Evolutionary conservation across 2,113 vertebrate species (phyloP), one percentile per base, ranked within the genome.

Genomic region (Strix uralensis): DNA sequence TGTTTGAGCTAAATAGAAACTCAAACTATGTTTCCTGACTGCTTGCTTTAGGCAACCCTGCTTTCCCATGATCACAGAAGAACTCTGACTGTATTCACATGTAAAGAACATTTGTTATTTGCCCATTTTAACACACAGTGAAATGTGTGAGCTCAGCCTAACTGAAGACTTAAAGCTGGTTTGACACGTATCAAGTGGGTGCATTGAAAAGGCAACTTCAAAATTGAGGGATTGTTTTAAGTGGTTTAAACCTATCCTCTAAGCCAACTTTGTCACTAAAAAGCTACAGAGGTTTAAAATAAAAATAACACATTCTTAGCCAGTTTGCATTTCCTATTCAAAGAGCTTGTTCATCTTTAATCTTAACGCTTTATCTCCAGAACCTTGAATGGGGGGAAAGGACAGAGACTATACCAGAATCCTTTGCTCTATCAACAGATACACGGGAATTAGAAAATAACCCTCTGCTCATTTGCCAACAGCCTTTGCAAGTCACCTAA

Each of bases 401-500:
- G 90, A 97, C 71, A 94, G 90, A 77, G 32, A 93, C 81, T 97
- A 94, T 93, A 97, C 93, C 91, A 93, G 97, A 97, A 97, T 95
- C 88, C 77, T 94, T 96, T 89, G 30, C 94, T 97, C 97, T 98
- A 97, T 97, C 96, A 96, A 96, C 96, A 95, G 86, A 97, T 98
- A 96, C 97, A 98, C 96, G 95, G 92, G 98, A 96, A 98, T 98
- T 97, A 98, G 97, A 98, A 98, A 98, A 98, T 97, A 98, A 97
- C 98, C 98, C 97, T 97, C 97, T 97, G 96, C 95, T 98, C 98
- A 95, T 97, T 97, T 96, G 94, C 96, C 97, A 94, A 98, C 98
- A 97, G 98, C 97, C 98, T 98, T 98, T 97, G 98, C 98, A 98
- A 98, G 98, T 98, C 98, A 97, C 97, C 98, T 99, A 99, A 99